A percentile compares a stretch with the other conserved stretches of the same genome.
phyloP scores from a whole-genome alignment of 2,888 invertebrate genomes.

The Drosophila falleni region DNA sequence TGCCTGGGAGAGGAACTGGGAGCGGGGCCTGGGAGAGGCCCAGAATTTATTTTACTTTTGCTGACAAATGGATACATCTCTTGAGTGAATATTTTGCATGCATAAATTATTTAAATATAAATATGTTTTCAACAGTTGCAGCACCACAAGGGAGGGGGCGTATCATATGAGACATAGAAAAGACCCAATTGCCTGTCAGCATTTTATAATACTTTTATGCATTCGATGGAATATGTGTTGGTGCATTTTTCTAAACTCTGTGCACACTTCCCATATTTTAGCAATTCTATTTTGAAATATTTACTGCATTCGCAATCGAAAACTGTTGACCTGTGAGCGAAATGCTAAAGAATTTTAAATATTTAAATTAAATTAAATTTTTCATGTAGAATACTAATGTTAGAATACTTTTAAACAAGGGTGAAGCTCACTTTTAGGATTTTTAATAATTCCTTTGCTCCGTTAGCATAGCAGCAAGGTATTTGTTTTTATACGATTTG shows the following conservation, averaged over 20 bases:
- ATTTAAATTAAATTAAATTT: not conserved
- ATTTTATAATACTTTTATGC: slow-evolving; percentile 53
- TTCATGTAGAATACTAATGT: not conserved
- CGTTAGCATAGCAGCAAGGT: not conserved
- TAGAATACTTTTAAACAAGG: not conserved
- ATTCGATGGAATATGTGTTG: slow-evolving; percentile 53
- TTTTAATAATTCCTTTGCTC: not conserved
- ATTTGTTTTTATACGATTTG: too few relatives aligned
- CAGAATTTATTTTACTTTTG: not conserved
- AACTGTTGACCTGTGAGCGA: slow-evolving; percentile 34
- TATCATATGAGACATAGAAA: slow-evolving; percentile 25
- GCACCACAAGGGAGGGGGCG: not conserved
- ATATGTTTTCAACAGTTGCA: slow-evolving; percentile 26
- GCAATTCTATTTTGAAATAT: slow-evolving; percentile 69
- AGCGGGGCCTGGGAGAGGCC: too few relatives aligned
- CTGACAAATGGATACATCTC: slow-evolving; percentile 8
- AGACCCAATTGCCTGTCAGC: slow-evolving; percentile 61
- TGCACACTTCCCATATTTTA: slow-evolving; percentile 56
- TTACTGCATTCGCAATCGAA: slow-evolving; percentile 37
- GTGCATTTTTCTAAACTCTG: slow-evolving; percentile 35
- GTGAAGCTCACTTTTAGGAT: not conserved
- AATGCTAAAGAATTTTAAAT: slow-evolving; percentile 31
- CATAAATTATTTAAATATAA: slow-evolving; percentile 56
- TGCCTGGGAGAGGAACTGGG: too few relatives aligned
- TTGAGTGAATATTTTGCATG: slow-evolving; percentile 4